Evolutionary conservation across 2,888 invertebrate species (phyloP), one percentile per base, ranked within the genome.

Genomic region (Abrostola tripartita): DNA sequence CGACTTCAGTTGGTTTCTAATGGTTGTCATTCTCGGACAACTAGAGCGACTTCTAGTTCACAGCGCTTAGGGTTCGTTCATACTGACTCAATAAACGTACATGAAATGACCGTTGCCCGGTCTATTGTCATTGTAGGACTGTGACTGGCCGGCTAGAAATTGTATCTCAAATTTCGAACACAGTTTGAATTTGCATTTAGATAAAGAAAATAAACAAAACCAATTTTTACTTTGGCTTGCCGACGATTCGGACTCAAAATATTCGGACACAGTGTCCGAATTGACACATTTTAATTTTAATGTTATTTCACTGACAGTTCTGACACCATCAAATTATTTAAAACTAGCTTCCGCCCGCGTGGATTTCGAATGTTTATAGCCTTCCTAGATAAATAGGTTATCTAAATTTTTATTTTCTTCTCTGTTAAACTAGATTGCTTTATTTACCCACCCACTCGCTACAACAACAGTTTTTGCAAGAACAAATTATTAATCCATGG

Each of bases 21-120:
- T 42, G 42, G 57, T 78, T 68, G 58, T 76, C 61, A 66, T 74
- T 67, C 57, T 6, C 42, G 24, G 53, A 69, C 66, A 77, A 63
- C 61, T 68, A 54, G 68, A 65, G 52, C 64, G 12, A 41, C 52
- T 47, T 58, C 52, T 64, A 50, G 76, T 76, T 67, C 54, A 59
- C 40, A 52, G 53, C 37, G 40, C 14, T 58, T 61, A 71, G 41
- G 72, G 52, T 36, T 40, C 5, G 61, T 65, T 54, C 76, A 64
- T 63, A 50, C 24, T 68, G 59, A 66, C n/a, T 61, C 52, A 51
- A 40, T 52, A 35, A 50, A 5, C 52, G 9, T 10, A 57, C 59
- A 61, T 52, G 37, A 47, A 62, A 68, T 54, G 11, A 62, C 51
- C 38, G 37, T 11, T 61, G n/a, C 24, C 41, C 47, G 7, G 50